Base-by-base conservation (phyloP, 2,113 vertebrate species). In the Heterocephalus glaber region DNA sequence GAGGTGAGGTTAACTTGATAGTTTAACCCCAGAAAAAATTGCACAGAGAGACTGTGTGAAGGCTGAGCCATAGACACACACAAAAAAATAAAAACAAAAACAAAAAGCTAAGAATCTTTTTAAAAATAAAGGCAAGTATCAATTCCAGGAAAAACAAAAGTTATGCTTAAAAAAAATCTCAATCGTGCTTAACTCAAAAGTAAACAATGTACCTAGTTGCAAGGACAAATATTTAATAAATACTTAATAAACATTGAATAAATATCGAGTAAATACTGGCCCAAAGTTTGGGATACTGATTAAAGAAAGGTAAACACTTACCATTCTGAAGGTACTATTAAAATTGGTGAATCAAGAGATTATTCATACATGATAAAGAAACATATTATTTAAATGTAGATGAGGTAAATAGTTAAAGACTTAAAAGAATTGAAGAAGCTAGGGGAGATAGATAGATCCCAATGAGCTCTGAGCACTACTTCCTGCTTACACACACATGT, bases 401-500 rank as follows among this genome's bases (percentile, higher is more conserved):
- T 24, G 22, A 52, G 3, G 2, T 5, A 0, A 38, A 5, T 22
- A 28, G 28, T 14, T n/a, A 58, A 38, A 16, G 41, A 60, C 16
- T 5, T 11, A 4, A 66, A 74, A 12, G 38, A 33, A 16, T 2
- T 11, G 16, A 35, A 28, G 82, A 7, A 47, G 35, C 6, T 7
- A 19, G 41, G 20, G 1, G 11, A 24, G 28, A 33, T 1, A 2
- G 19, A 6, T 41, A 49, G 30, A 11, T 17, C 60, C n/a, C 8
- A 7, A 12, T 0, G 30, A 5, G 4, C 1, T 26, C 26, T 24
- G 19, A 8, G 47, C 63, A 2, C 41, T 26, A 4, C 5, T 7
- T 41, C 20, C n/a, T 11, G 11, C 38, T 35, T 22, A 24, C 2
- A 28, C 16, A 35, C 3, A 28, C 14, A 35, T 20, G 16, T 44